Conservation (phyloP, 1,140 invertebrate species). For the Teleopsis dalmanni region DNA sequence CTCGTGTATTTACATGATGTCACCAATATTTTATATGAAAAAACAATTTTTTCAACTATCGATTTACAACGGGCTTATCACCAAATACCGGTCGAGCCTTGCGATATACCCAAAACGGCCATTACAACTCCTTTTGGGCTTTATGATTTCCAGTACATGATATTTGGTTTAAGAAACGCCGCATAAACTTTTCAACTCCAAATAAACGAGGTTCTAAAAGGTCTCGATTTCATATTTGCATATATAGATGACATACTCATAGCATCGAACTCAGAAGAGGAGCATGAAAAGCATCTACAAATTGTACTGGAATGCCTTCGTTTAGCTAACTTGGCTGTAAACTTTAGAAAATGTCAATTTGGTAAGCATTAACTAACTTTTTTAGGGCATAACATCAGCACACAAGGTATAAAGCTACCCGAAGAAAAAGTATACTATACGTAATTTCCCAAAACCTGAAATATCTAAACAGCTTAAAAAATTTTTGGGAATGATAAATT, state of each 20-base stretch:
- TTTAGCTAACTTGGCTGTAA: conserved; percentile 21
- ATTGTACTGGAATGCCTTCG: conserved; percentile 16
- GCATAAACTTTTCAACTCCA: conserved; percentile 46
- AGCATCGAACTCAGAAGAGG: conserved; percentile 23
- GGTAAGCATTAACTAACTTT: too few relatives aligned
- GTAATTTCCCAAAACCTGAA: too few relatives aligned
- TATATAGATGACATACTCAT: conserved; percentile 49
- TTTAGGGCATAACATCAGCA: too few relatives aligned
- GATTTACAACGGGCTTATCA: conserved; percentile 48
- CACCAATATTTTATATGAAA: too few relatives aligned
- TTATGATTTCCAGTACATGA: conserved; percentile 40
- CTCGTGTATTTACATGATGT: too few relatives aligned
- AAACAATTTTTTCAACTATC: conserved; percentile 46
- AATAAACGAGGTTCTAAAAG: conserved; percentile 44
- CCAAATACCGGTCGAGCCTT: conserved; percentile 39
- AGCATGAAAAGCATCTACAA: conserved; percentile 26
- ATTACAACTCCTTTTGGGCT: conserved; percentile 39
- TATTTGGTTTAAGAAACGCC: conserved; percentile 38
- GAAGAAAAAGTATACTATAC: too few relatives aligned
- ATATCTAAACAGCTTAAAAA: too few relatives aligned
- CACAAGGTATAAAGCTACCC: too few relatives aligned
- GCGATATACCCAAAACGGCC: conserved; percentile 38
- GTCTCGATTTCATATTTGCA: conserved; percentile 29
- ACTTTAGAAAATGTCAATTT: conserved; percentile 27
- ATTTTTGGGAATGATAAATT: too few relatives aligned